Evolutionary conservation across 2,888 invertebrate species (phyloP).

Genomic region (Campopleginae sp.): DNA sequence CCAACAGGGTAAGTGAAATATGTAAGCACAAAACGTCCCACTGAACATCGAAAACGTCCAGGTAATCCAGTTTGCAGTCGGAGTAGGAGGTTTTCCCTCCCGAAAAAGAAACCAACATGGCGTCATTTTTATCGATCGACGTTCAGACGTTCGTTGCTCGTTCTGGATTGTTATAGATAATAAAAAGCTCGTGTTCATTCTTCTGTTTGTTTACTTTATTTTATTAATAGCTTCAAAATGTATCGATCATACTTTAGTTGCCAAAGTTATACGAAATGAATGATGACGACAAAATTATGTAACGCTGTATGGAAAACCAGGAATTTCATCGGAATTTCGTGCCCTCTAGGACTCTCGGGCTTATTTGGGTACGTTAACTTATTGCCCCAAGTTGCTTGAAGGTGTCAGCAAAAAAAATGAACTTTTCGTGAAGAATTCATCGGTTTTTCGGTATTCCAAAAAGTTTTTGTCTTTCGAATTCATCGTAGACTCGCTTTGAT

Average conservation of each 20-base stretch:
- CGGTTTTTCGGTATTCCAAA: background rate
- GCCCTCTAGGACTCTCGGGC: background rate
- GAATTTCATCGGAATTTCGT: background rate
- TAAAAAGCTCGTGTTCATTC: background rate
- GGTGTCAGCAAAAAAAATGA: background rate
- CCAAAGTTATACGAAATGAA: background rate
- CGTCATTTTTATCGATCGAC: background rate
- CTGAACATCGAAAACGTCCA: background rate
- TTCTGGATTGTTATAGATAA: background rate
- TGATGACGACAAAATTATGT: slow-evolving; percentile 1
- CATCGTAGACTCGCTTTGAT: background rate
- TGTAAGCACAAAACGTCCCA: background rate
- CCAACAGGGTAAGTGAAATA: background rate
- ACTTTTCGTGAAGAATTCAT: background rate
- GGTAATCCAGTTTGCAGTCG: background rate
- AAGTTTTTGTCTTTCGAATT: slow-evolving; percentile 19
- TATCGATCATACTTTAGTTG: background rate
- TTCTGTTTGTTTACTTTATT: background rate
- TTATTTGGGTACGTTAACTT: background rate
- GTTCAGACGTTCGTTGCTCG: background rate
- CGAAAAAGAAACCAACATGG: background rate
- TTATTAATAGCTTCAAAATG: slow-evolving; percentile 6
- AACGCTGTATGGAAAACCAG: background rate
- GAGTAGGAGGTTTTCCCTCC: background rate
- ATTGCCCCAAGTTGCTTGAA: background rate